Conservation (phyloP, 2,113 vertebrate species). For the Leucopsar rothschildi region DNA sequence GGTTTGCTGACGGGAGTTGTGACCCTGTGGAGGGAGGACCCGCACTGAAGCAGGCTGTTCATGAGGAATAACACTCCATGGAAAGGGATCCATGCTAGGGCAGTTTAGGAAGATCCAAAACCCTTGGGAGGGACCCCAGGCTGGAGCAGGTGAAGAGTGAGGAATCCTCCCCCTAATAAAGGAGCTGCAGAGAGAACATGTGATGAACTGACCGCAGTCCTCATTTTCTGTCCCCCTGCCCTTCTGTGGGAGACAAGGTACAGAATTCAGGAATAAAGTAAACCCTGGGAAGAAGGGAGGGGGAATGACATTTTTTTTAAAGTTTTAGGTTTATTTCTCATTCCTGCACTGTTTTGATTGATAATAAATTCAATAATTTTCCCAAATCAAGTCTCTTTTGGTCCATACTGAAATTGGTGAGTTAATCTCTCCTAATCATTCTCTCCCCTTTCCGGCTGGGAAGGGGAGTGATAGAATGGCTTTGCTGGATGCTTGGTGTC, state of each 20-base stretch:
- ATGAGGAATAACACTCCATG: accelerated
- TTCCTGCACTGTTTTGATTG: neutral
- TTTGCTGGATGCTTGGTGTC: neutral
- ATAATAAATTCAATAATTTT: neutral
- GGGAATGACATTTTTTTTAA: neutral
- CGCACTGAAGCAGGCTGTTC: accelerated
- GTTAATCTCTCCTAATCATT: neutral
- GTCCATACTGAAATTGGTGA: neutral
- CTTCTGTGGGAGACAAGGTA: neutral
- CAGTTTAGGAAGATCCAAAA: neutral
- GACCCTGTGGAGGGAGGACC: accelerated
- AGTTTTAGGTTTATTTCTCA: neutral
- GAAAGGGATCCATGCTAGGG: accelerated
- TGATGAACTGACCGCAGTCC: accelerated
- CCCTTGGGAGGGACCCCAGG: neutral
- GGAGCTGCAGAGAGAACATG: neutral
- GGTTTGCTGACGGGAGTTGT: neutral
- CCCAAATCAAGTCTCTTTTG: neutral
- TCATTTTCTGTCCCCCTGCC: neutral
- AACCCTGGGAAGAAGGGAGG: neutral
- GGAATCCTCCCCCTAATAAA: neutral
- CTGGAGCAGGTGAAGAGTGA: neutral
- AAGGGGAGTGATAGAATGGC: neutral
- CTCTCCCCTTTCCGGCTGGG: neutral
- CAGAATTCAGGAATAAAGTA: neutral